Evolutionary conservation across 37 sponge, comb jelly and placozoan species (phyloP), one percentile per base, ranked within the genome.

Genomic region (Hexactinellida sp.): DNA sequence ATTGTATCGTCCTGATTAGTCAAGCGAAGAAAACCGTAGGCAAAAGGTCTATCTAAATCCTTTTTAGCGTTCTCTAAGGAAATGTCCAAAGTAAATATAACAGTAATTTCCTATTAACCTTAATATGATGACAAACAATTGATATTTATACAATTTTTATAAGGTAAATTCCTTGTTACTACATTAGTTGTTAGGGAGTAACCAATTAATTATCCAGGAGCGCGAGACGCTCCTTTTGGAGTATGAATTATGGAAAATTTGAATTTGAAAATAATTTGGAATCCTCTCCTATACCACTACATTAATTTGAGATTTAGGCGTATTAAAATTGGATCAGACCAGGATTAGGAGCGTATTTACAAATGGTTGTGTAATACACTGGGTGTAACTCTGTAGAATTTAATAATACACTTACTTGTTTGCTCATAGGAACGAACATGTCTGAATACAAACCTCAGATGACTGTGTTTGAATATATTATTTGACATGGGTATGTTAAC

Each of bases 31-130:
- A 86, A 90, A 32, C 92, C 51, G 37, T 92, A 94, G n/a, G 89
- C 87, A 83, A 91, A 94, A 0, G 89, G 88, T 84, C 90, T 94
- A 34, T 91, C 92, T 32, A 85, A 84, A 36, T 93, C 91, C 24
- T 91, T 90, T 39, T 86, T 86, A 76, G 36, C 54, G 54, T 36
- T 52, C 36, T 47, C 55, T 63, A 63, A 10, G 30, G 52, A 47
- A 47, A 47, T 47, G 9, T 19, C 52, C 16, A 47, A 19, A 47
- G 16, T 47, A 47, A 47, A 47, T 47, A 47, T 16, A 47, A 47
- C 13, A n/a, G n/a, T n/a, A n/a, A n/a, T n/a, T n/a, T n/a, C n/a
- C n/a, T n/a, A n/a, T n/a, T n/a, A n/a, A n/a, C n/a, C n/a, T n/a
- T n/a, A n/a, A n/a, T n/a, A n/a, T n/a, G n/a, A n/a, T n/a, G n/a